Conservation (phyloP, 2,113 vertebrate genomes). For the zebrafish (Danio rerio) region DNA sequence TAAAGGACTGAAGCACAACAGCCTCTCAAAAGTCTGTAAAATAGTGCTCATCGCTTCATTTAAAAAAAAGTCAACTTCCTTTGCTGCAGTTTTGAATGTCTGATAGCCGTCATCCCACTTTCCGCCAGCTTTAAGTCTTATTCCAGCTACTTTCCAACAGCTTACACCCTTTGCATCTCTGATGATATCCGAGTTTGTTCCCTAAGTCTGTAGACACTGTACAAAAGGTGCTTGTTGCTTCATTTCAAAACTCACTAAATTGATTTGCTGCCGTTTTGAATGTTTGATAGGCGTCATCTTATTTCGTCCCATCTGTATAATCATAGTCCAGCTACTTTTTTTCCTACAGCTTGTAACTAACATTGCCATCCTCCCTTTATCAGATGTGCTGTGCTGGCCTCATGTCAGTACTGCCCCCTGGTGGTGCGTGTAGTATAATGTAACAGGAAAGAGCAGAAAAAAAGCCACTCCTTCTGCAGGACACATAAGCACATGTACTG, state of each 20-base stretch:
- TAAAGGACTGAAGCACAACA: slow-evolving; percentile 51
- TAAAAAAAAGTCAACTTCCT: slow-evolving; percentile 68
- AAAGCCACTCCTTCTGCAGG: slow-evolving; percentile 18
- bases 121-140: slow-evolving; percentile 59
- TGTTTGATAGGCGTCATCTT: too few relatives aligned
- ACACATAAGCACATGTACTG: slow-evolving; percentile 45
- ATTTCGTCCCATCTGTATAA: too few relatives aligned
- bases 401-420: slow-evolving; percentile 49
- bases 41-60: slow-evolving; percentile 69
- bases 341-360: too few relatives aligned
- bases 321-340: too few relatives aligned
- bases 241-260: too few relatives aligned
- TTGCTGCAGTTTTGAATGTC: slow-evolving; percentile 77
- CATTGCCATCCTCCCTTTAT: slow-evolving; percentile 53
- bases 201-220: too few relatives aligned
- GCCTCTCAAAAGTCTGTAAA: slow-evolving; percentile 49
- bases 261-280: too few relatives aligned
- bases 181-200: background rate
- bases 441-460: slow-evolving; percentile 6
- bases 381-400: slow-evolving; percentile 51
- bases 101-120: slow-evolving; percentile 61
- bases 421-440: slow-evolving; percentile 30
- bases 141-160: slow-evolving; percentile 51
- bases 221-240: too few relatives aligned
- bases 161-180: slow-evolving; percentile 70